phyloP scores from a whole-genome alignment of 2,113 vertebrate genomes.

The Haplochromis vanheusdeni region DNA sequence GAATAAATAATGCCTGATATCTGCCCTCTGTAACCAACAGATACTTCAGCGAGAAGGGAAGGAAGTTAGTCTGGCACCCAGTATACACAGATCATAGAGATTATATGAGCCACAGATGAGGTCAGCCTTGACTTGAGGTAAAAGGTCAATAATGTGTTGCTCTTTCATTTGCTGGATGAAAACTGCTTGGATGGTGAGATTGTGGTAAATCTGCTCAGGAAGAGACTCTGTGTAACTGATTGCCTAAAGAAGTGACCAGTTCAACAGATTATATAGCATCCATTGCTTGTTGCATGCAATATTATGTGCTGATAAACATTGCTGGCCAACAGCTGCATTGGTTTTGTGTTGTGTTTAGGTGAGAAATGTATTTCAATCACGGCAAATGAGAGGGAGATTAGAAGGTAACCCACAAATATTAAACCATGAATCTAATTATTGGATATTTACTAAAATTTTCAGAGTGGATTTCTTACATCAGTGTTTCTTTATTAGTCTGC shows the following conservation, averaged over 20 bases:
- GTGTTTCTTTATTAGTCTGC: neutral
- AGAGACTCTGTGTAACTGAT: neutral
- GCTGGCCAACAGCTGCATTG: neutral
- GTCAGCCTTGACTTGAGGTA: neutral
- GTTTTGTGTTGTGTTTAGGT: neutral
- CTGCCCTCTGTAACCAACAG: neutral
- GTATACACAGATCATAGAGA: slow-evolving; percentile 7
- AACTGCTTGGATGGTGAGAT: neutral
- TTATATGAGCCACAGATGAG: slow-evolving; percentile 6
- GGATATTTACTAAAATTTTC: neutral
- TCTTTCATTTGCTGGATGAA: neutral
- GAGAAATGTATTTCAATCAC: neutral
- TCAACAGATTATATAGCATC: neutral
- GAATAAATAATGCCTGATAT: neutral
- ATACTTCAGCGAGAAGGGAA: neutral
- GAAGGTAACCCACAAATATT: neutral
- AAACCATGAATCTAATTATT: neutral
- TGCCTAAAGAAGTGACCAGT: neutral
- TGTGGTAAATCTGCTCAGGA: neutral
- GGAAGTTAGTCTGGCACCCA: neutral
- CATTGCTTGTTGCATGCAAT: neutral
- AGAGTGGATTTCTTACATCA: neutral
- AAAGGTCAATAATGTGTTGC: neutral
- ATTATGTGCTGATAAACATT: neutral
- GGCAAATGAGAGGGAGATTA: neutral